These are phyloP conservation scores for Drosophila anceps DNA, from an alignment of 2,888 invertebrate species.

Conservation along the genomic window DNA sequence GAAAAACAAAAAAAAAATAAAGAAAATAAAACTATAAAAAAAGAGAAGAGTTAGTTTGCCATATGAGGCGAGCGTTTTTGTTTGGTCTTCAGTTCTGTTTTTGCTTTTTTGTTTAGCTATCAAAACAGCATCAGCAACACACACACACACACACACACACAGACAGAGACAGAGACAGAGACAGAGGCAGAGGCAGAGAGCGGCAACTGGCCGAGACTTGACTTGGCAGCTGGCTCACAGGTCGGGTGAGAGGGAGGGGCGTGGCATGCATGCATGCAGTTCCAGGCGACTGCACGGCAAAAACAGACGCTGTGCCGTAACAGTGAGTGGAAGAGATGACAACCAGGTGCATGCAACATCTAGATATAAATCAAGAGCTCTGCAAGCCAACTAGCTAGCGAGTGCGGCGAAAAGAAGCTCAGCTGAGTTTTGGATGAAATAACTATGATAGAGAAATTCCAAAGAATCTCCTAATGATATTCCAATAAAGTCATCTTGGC, in stretches of 20 bases:
- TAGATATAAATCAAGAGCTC: slow-evolving; percentile 54
- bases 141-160: slow-evolving; percentile 15
- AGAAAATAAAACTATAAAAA: slow-evolving; percentile 28
- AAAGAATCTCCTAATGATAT: neutral
- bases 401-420: neutral
- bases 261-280: slow-evolving; percentile 45
- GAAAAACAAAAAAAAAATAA: slow-evolving; percentile 5
- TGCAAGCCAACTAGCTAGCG: slow-evolving; percentile 1
- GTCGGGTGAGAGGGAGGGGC: neutral
- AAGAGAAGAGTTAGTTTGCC: slow-evolving; percentile 51
- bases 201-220: slow-evolving; percentile 18
- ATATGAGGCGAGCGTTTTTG: slow-evolving; percentile 57
- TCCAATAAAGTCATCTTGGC: neutral
- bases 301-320: slow-evolving; percentile 43
- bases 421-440: neutral
- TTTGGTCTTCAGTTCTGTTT: slow-evolving; percentile 36
- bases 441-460: slow-evolving; percentile 1
- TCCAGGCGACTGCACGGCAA: slow-evolving; percentile 59
- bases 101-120: slow-evolving; percentile 50
- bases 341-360: slow-evolving; percentile 64
- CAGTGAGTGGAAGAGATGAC: slow-evolving; percentile 61
- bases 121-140: slow-evolving; percentile 55
- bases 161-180: neutral
- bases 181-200: neutral
- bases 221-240: slow-evolving; percentile 25